Evolutionary conservation across 2,113 vertebrate species (phyloP).

Genomic region (Serinus canaria): DNA sequence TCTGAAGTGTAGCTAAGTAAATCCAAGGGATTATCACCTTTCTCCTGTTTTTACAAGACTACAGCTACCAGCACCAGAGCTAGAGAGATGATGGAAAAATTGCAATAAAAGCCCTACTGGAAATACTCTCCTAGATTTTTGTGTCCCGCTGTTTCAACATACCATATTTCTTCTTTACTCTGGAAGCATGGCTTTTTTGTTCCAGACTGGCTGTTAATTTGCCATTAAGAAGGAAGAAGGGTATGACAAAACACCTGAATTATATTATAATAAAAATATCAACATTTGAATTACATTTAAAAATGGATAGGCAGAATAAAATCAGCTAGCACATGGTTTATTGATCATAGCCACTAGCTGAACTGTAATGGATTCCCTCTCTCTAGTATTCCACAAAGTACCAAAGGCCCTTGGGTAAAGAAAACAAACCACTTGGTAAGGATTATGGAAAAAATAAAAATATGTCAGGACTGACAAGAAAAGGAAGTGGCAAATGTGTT

Average conservation of each 20-base stretch:
- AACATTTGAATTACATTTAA: neutral
- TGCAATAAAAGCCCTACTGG: neutral
- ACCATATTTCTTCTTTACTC: neutral
- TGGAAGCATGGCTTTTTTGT: neutral
- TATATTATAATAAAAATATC: neutral
- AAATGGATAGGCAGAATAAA: neutral
- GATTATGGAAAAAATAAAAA: neutral
- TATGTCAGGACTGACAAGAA: neutral
- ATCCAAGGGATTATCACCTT: neutral
- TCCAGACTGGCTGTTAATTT: neutral
- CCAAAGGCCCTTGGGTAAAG: neutral
- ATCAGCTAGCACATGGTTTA: neutral
- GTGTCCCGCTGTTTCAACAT: neutral
- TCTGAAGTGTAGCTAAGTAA: neutral
- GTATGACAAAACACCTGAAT: neutral
- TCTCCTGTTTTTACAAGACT: neutral
- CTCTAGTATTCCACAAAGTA: neutral
- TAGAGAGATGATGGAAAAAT: neutral
- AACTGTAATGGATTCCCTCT: neutral
- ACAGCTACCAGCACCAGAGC: neutral
- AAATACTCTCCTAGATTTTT: neutral
- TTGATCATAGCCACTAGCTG: neutral
- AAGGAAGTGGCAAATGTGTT: neutral
- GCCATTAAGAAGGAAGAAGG: neutral
- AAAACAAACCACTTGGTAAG: neutral